Evolutionary conservation across 2,888 invertebrate species (phyloP).

Genomic region (Geotrupes spiniger): DNA sequence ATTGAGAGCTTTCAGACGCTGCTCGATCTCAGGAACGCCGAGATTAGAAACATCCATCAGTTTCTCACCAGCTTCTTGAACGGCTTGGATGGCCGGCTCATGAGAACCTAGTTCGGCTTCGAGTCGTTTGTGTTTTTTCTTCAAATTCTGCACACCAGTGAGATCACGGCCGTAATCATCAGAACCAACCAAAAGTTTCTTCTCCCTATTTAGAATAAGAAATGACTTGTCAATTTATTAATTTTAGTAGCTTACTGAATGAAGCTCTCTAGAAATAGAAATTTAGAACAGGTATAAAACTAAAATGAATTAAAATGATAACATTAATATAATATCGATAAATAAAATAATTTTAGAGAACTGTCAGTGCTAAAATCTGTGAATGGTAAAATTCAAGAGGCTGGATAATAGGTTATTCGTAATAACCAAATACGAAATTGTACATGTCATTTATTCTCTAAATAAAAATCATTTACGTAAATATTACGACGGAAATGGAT

Average conservation of each 20-base stretch:
- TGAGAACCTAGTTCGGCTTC: constrained; percentile 97
- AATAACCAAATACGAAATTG: too few relatives aligned
- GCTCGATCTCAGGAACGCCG: constrained; percentile 89
- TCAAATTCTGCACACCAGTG: constrained; percentile 96
- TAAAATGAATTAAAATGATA: neutral
- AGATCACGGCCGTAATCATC: constrained; percentile 98
- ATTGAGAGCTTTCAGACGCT: constrained; percentile 78
- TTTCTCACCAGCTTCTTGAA: constrained; percentile 85
- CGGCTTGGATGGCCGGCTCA: constrained; percentile 94
- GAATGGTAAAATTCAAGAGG: too few relatives aligned
- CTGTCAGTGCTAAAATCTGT: too few relatives aligned
- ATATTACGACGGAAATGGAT: too few relatives aligned
- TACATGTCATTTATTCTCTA: too few relatives aligned
- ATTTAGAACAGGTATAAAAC: neutral
- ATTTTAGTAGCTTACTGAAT: too few relatives aligned
- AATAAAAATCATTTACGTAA: too few relatives aligned
- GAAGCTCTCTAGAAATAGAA: too few relatives aligned
- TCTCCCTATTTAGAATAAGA: constrained; percentile 68
- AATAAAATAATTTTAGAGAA: too few relatives aligned
- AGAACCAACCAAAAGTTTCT: constrained; percentile 93
- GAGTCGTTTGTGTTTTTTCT: constrained; percentile 98
- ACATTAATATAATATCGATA: constrained; percentile 5
- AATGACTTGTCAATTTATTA: neutral
- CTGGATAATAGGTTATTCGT: too few relatives aligned
- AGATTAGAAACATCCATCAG: constrained; percentile 92